A percentile compares a stretch with the other conserved stretches of the same genome.
Conservation (phyloP, 1,140 invertebrate species). For the Drosophila nikananu region DNA sequence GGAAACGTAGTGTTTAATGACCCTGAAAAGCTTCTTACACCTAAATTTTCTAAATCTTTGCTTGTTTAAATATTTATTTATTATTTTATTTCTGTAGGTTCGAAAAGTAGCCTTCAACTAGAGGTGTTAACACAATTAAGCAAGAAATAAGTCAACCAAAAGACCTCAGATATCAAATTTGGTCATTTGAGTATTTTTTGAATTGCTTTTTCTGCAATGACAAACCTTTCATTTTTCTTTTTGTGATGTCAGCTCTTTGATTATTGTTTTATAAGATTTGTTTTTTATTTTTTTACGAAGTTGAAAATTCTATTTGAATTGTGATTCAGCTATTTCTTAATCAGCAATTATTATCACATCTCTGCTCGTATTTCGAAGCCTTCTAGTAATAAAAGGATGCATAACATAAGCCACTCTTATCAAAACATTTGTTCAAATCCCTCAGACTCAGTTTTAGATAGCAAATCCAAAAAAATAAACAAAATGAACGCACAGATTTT, state of each 20-base stretch:
- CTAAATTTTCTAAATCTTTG: neutral
- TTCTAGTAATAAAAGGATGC: neutral
- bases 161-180: neutral
- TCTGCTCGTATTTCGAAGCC: neutral
- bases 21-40: neutral
- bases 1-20: neutral
- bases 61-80: too few relatives aligned
- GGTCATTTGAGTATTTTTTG: neutral
- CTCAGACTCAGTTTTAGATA: neutral
- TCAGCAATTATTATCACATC: neutral
- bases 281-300: too few relatives aligned
- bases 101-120: neutral
- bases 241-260: neutral
- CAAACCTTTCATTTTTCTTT: neutral
- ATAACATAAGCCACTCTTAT: constrained; percentile 12
- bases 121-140: constrained; percentile 13
- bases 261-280: neutral
- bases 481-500: constrained; percentile 35
- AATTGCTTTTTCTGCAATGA: neutral
- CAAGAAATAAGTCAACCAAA: constrained; percentile 4
- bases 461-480: constrained; percentile 18
- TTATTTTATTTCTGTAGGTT: too few relatives aligned
- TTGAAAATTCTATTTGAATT: neutral
- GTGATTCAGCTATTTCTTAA: constrained; percentile 1
- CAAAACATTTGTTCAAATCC: constrained; percentile 9